phyloP scores from a whole-genome alignment of 2,113 vertebrate species.

The Solenodon paradoxus region DNA sequence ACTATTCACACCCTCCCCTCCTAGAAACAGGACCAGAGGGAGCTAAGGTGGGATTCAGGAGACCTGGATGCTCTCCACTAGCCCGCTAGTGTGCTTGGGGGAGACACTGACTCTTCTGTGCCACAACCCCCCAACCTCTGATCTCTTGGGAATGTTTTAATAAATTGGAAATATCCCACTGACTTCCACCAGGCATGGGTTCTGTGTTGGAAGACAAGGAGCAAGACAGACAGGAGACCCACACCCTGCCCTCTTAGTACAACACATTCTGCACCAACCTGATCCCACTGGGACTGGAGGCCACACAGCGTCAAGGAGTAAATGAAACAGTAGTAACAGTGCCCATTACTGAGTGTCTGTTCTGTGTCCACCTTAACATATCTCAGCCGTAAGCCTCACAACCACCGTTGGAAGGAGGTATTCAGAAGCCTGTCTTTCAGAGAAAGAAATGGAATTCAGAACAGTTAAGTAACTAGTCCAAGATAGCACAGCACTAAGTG shows the following conservation, averaged over 20 bases:
- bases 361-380: not conserved
- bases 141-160: not conserved
- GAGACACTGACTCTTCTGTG: not conserved
- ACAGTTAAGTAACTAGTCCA: not conserved
- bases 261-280: not conserved
- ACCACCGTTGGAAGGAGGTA: not conserved
- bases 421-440: not conserved
- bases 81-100: not conserved
- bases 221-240: not conserved
- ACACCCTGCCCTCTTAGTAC: not conserved
- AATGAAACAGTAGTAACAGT: not conserved
- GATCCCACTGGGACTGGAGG: rapidly evolving
- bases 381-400: not conserved
- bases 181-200: not conserved
- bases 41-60: not conserved
- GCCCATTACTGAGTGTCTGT: not conserved
- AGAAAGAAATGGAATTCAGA: not conserved
- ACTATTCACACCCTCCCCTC: not conserved
- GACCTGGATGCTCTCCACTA: not conserved
- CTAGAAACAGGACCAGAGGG: not conserved
- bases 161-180: rapidly evolving
- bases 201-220: not conserved
- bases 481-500: not conserved
- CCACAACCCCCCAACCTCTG: not conserved
- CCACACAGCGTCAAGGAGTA: not conserved